phyloP scores from a whole-genome alignment of 1,140 invertebrate genomes.

The Diachasma alloeum region DNA sequence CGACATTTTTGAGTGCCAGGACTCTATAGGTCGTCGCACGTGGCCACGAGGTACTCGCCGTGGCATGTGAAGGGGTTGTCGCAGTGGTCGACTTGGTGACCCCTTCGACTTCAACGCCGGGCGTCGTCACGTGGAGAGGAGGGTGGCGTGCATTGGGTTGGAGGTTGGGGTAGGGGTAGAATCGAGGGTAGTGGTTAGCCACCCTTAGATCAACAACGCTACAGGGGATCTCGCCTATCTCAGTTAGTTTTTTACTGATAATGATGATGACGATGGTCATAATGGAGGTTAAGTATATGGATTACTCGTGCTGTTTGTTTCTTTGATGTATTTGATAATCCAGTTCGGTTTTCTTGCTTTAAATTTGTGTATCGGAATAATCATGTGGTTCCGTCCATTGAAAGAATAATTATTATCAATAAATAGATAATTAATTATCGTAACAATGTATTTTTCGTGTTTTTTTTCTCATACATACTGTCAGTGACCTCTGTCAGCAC shows the following conservation, averaged over 20 bases:
- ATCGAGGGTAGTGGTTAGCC: conserved; percentile 29
- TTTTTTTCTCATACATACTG: no score
- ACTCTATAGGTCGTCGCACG: conserved; percentile 35
- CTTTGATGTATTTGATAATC: background rate
- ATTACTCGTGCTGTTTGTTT: background rate
- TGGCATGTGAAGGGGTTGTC: conserved; percentile 56
- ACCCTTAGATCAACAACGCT: conserved; percentile 34
- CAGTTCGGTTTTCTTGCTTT: no score
- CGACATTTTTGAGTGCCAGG: conserved; percentile 38
- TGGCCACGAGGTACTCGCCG: conserved; percentile 48
- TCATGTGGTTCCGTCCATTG: no score
- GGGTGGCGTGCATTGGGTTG: conserved; percentile 23
- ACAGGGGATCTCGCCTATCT: background rate
- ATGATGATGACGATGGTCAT: background rate
- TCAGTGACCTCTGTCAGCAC: no score
- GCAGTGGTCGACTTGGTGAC: conserved; percentile 49
- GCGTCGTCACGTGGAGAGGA: conserved; percentile 55
- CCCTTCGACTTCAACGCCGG: conserved; percentile 34
- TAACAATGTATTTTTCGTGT: no score
- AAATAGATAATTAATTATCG: no score
- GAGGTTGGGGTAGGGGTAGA: conserved; percentile 5
- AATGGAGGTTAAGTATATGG: background rate
- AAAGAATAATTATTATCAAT: no score
- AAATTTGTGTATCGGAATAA: no score
- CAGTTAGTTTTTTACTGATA: background rate